Evolutionary conservation across 2,888 invertebrate genomes (phyloP), one percentile per base, ranked within the genome.

Genomic region (Cenopis cana): DNA sequence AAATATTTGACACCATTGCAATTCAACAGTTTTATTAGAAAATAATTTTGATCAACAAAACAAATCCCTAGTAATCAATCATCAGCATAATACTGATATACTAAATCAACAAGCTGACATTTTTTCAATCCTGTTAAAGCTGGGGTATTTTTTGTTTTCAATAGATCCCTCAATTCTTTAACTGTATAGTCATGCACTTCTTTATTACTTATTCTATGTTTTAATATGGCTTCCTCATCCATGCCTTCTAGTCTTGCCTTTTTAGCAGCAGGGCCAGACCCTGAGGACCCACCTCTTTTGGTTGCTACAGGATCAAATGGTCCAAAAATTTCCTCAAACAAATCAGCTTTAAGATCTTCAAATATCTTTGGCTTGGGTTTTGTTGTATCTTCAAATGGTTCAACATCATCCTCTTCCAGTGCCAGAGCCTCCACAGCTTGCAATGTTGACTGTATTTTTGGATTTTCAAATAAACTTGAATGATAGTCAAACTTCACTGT

Each of bases 391-490:
- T 82, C 78, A 77, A 94, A 90, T 75, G 93, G 89, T 73, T 94
- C 94, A 17, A 93, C 82, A 59, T 92, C 91, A 68, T 93, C 93
- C 76, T 94, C 89, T 76, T 95, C 94, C 54, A 97, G 89, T 1
- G 96, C 96, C 76, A 96, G 89, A 0, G 95, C 95, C 84, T 97
- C 95, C 33, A 97, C 91, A 76, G 95, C 95, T 18, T 94, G 89
- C 84, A 95, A 96, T 76, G 95, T 89, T 9, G 92, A 93, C 82
- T 96, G 95, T 36, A 95, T 82, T 69, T 90, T 92, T 0, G 97
- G 97, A 86, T 97, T 96, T 80, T 95, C 95, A 87, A 96, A 95
- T 76, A 93, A 92, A 74, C 95, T 94, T 41, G 95, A 93, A 70
- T 89, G 89, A 82, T 95, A 97, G 74, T 93, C 91, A 82, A 96